A percentile compares a stretch with the other conserved stretches of the same genome.
phyloP scores from a whole-genome alignment of 2,797 vertebrate genomes.

The Propithecus deckenii region DNA sequence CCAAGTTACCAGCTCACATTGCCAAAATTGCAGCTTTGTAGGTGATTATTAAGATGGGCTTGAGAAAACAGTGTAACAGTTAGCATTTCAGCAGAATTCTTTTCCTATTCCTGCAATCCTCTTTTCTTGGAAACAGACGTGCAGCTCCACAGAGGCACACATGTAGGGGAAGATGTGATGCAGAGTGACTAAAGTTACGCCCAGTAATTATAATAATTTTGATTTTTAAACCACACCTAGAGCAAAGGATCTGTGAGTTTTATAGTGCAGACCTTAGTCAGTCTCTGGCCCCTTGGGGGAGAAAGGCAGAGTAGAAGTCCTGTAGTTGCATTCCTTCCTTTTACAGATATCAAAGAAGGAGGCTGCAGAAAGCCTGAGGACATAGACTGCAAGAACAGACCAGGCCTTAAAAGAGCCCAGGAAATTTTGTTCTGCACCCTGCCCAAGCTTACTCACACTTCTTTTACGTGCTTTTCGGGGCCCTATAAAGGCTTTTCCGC shows the following conservation, averaged over 20 bases:
- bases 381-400: not conserved
- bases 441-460: not conserved
- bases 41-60: constrained; percentile 18
- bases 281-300: constrained; percentile 16
- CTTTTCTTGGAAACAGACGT: not conserved
- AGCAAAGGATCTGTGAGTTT: constrained; percentile 49
- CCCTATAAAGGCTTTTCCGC: not conserved
- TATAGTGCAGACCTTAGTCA: not conserved
- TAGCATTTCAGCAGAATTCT: not conserved
- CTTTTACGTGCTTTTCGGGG: not conserved
- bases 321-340: not conserved
- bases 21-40: constrained; percentile 20
- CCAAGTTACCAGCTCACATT: not conserved
- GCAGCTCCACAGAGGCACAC: not conserved
- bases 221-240: constrained; percentile 62
- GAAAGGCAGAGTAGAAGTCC: not conserved
- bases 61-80: not conserved
- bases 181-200: constrained; percentile 17
- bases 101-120: not conserved
- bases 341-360: not conserved
- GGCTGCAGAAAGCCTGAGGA: not conserved
- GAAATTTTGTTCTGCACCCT: not conserved
- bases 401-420: not conserved
- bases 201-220: constrained; percentile 64
- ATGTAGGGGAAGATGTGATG: constrained; percentile 43